A percentile compares a stretch with the other conserved stretches of the same genome.
Evolutionary conservation across 2,888 invertebrate species (phyloP).

Genomic region (Liposcelis brunnea): DNA sequence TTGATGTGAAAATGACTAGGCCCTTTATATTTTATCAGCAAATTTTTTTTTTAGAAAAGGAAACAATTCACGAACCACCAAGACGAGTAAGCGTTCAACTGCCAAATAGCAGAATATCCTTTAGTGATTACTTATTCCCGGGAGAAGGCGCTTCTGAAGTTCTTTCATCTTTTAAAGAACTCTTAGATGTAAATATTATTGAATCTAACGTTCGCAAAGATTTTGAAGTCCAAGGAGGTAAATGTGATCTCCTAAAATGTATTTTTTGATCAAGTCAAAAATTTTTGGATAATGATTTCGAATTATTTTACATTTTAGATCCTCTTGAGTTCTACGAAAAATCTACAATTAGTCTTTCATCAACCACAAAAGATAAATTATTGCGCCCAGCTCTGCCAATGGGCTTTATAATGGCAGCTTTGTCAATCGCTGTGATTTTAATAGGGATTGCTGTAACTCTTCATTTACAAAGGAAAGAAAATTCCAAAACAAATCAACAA

Average conservation of each 20-base stretch:
- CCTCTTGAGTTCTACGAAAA: no score
- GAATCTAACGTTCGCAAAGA: conserved; percentile 53
- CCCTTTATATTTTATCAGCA: conserved; percentile 6
- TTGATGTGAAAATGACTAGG: conserved; percentile 7
- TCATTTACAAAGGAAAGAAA: no score
- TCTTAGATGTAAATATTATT: conserved; percentile 57
- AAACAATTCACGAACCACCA: conserved; percentile 78
- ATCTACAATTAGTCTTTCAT: conserved; percentile 15
- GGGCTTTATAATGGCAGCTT: no score
- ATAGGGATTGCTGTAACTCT: no score
- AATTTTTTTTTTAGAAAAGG: conserved; percentile 40
- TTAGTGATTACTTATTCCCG: conserved; percentile 83
- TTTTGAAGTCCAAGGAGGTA: conserved; percentile 63
- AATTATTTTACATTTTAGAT: no score
- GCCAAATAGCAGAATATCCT: conserved; percentile 41
- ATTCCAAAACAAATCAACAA: no score
- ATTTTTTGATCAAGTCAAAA: no score
- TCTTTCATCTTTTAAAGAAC: conserved; percentile 58
- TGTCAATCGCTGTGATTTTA: no score
- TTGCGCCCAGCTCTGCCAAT: background rate
- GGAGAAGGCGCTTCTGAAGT: conserved; percentile 76
- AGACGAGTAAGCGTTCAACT: conserved; percentile 66
- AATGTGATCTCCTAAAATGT: no score
- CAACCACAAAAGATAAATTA: conserved; percentile 17
- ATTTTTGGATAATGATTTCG: no score